Conservation (phyloP, 2,888 invertebrate genomes). For the Fissipunctia ypsillon region DNA sequence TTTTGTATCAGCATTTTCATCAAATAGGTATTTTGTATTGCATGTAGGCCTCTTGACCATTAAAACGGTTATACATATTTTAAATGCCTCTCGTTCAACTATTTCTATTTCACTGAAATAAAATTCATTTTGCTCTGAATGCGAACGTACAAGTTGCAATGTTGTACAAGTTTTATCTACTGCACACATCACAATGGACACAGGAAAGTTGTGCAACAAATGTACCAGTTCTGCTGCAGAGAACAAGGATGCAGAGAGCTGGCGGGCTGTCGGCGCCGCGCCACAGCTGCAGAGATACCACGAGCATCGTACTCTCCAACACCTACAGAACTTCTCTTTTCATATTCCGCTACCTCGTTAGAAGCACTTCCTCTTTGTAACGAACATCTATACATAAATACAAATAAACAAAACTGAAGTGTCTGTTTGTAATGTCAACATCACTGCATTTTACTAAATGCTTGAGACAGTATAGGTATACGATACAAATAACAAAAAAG, state of each 20-base stretch:
- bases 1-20: neutral
- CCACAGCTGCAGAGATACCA: constrained; percentile 17
- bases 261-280: constrained; percentile 21
- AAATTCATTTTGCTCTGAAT: constrained; percentile 9
- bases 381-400: too few species aligned
- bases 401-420: too few species aligned
- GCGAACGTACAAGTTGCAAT: constrained; percentile 32
- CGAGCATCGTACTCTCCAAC: neutral
- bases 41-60: neutral
- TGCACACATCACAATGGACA: constrained; percentile 33
- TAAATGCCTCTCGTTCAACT: neutral
- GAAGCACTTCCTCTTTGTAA: neutral
- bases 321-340: constrained; percentile 14
- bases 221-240: constrained; percentile 23
- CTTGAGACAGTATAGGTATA: too few species aligned
- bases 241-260: constrained; percentile 25
- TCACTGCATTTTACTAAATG: too few species aligned
- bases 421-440: too few species aligned
- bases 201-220: constrained; percentile 48
- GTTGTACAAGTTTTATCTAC: constrained; percentile 47
- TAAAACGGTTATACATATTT: neutral
- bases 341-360: constrained; percentile 10
- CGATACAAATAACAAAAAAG: too few species aligned
- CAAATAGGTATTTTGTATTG: neutral
- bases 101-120: constrained; percentile 1